Conservation (phyloP, 2,888 invertebrate species). For the Melitaea athalia region DNA sequence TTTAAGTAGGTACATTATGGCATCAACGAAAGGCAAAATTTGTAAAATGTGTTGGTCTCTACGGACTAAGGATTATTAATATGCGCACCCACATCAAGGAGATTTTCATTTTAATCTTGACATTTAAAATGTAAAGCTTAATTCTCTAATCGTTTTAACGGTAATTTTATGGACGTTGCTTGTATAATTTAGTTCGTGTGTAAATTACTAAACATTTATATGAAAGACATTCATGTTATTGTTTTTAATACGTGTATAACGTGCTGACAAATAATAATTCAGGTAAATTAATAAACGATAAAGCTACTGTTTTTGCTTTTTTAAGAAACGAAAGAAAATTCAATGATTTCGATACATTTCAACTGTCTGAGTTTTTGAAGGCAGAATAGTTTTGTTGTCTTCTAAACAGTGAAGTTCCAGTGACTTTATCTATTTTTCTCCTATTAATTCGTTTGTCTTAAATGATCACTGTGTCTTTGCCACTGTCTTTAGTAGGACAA, state of each 20-base stretch:
- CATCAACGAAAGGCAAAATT: neutral
- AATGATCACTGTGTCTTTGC: no score
- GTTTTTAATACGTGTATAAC: no score
- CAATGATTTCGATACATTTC: no score
- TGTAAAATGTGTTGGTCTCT: neutral
- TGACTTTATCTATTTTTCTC: no score
- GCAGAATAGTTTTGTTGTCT: no score
- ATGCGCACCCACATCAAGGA: conserved; percentile 7
- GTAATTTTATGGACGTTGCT: neutral
- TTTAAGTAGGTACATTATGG: neutral
- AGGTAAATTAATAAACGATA: no score
- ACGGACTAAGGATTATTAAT: neutral
- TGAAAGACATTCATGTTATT: neutral
- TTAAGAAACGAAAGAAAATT: no score
- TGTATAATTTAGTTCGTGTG: neutral
- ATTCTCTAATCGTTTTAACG: neutral
- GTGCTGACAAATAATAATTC: neutral
- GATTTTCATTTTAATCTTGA: conserved; percentile 1
- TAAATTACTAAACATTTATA: neutral
- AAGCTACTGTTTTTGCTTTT: no score
- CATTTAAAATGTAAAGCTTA: neutral
- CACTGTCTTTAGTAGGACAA: no score
- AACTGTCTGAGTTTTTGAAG: no score
- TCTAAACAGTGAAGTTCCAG: no score
- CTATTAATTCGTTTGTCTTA: no score